Evolutionary conservation across 37 sponge, comb jelly and placozoan genomes (phyloP).

Genomic region (Diacarnus erythraeanus): DNA sequence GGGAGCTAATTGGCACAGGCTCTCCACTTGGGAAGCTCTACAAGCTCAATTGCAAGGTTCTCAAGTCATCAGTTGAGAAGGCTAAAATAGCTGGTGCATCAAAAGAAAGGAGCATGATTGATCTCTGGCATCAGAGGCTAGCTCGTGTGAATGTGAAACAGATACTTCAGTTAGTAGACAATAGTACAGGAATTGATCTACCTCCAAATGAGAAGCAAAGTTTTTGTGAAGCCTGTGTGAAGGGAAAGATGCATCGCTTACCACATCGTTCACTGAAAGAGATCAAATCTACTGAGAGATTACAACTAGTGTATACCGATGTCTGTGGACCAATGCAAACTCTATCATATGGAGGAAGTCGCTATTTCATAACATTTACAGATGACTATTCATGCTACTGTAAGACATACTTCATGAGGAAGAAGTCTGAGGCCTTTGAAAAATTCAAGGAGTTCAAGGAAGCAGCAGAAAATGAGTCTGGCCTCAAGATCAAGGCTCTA

Average conservation of each 20-base stretch:
- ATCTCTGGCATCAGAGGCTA: constrained; percentile 67
- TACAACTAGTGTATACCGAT: constrained; percentile 48
- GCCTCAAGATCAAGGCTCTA: constrained; percentile 19
- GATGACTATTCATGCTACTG: constrained; percentile 60
- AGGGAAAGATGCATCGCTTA: constrained; percentile 39
- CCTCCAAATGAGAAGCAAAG: constrained; percentile 11
- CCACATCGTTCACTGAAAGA: constrained; percentile 34
- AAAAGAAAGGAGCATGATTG: background rate
- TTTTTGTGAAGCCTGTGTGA: constrained; percentile 54
- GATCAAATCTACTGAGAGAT: constrained; percentile 15
- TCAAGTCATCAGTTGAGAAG: background rate
- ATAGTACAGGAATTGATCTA: constrained; percentile 19
- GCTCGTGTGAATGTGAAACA: constrained; percentile 25
- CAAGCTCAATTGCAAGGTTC: constrained; percentile 31
- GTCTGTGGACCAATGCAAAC: constrained; percentile 65
- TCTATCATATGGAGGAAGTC: constrained; percentile 49
- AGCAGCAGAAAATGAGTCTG: constrained; percentile 28
- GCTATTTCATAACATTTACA: constrained; percentile 59
- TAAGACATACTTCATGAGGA: constrained; percentile 40
- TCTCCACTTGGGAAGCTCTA: constrained; percentile 26
- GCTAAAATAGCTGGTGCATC: constrained; percentile 15
- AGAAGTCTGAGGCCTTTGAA: constrained; percentile 41
- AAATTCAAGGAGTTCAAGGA: constrained; percentile 67
- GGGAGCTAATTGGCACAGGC: constrained; percentile 23
- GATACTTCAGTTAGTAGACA: constrained; percentile 7